Percentiles rank a stretch among this genome's conserved stretches.
Conservation (phyloP, 2,113 vertebrate species). For the Calypte anna region DNA sequence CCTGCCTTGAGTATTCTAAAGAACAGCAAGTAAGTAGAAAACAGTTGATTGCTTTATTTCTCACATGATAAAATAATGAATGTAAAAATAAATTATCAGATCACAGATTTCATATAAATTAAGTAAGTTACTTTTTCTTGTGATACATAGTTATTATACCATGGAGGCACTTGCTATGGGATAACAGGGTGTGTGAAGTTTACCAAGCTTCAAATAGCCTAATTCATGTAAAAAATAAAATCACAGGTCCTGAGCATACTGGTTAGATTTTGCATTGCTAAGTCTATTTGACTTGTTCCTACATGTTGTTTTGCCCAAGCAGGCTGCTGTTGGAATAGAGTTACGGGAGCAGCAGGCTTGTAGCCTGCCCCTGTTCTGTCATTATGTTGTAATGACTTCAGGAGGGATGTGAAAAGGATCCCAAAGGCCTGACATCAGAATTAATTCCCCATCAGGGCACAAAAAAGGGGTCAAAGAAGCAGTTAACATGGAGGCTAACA, state of each 20-base stretch:
- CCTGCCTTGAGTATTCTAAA: not conserved
- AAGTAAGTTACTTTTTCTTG: not conserved
- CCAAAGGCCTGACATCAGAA: slow-evolving; percentile 9
- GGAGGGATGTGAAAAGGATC: slow-evolving; percentile 4
- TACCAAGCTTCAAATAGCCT: not conserved
- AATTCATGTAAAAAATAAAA: not conserved
- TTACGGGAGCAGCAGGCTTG: slow-evolving; percentile 16
- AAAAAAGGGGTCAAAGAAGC: not conserved
- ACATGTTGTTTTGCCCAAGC: not conserved
- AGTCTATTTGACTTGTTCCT: not conserved
- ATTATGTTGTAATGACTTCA: slow-evolving; percentile 33
- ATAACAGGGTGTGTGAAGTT: not conserved
- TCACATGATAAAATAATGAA: not conserved
- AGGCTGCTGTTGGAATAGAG: not conserved
- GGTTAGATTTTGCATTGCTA: not conserved
- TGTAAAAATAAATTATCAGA: not conserved
- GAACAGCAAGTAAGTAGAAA: not conserved
- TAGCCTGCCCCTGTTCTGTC: slow-evolving; percentile 1
- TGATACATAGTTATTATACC: not conserved
- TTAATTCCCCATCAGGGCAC: slow-evolving; percentile 27
- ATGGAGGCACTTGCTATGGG: not conserved
- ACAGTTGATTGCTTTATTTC: not conserved
- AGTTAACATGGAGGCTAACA: not conserved
- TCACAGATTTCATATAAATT: not conserved
- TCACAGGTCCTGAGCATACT: not conserved